phyloP scores from a whole-genome alignment of 2,797 vertebrate genomes.

The Cercopithecus mitis region DNA sequence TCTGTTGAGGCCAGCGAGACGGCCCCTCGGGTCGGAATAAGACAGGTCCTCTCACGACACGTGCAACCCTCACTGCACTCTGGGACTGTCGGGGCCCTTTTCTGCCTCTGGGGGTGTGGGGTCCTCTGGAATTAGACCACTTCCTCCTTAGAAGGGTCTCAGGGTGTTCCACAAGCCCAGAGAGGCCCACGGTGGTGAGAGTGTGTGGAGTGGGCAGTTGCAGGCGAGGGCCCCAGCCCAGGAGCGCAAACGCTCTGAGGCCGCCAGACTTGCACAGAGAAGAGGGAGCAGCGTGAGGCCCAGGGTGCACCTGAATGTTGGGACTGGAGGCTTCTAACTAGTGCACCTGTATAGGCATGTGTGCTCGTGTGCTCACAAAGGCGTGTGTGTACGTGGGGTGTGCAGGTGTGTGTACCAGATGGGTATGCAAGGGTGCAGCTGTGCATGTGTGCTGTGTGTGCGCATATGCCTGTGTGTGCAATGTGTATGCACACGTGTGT shows the following conservation, averaged over 20 bases:
- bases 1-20: rapidly evolving
- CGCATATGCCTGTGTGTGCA: too few species aligned
- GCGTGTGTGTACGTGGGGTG: background rate
- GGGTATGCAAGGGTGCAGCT: background rate
- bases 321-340: background rate
- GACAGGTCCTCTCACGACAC: too few species aligned
- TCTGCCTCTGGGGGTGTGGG: background rate
- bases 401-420: too few species aligned
- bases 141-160: too few species aligned
- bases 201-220: rapidly evolving
- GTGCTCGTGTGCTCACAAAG: too few species aligned
- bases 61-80: rapidly evolving
- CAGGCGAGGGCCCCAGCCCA: rapidly evolving
- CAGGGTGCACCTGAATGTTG: background rate
- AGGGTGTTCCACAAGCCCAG: background rate
- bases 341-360: too few species aligned
- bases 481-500: background rate
- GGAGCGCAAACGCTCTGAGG: background rate
- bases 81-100: background rate
- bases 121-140: background rate
- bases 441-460: background rate
- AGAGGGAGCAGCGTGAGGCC: background rate
- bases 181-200: background rate
- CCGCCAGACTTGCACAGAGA: too few species aligned
- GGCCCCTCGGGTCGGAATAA: too few species aligned